Conservation (phyloP, 2,113 vertebrate species). For the Oreocharis arfaki region DNA sequence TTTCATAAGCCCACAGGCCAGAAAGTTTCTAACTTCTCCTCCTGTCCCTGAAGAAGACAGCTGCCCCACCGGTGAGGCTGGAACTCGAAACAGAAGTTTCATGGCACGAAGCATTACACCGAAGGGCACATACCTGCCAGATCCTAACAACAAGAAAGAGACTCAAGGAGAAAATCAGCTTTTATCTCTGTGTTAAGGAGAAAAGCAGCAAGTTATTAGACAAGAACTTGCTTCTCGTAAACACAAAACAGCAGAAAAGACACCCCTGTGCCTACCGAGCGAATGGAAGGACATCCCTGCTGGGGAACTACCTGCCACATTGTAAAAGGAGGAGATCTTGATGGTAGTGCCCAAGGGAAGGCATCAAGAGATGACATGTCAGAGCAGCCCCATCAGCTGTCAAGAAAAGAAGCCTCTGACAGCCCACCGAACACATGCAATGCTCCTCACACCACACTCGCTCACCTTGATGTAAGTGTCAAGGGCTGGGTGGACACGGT, state of each 20-base stretch:
- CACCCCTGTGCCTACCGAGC: accelerated
- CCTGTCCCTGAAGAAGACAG: neutral
- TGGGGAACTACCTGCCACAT: slow-evolving; percentile 12
- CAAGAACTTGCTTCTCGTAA: neutral
- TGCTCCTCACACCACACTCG: neutral
- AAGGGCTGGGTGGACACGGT: slow-evolving; percentile 83
- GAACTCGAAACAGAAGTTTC: slow-evolving; percentile 13
- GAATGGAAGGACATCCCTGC: neutral
- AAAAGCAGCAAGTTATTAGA: neutral
- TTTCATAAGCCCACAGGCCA: neutral
- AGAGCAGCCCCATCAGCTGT: neutral
- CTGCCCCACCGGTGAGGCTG: neutral
- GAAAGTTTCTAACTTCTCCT: neutral
- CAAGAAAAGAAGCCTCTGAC: neutral
- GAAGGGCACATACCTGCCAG: neutral
- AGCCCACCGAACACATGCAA: neutral
- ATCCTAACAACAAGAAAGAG: neutral
- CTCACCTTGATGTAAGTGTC: slow-evolving; percentile 88
- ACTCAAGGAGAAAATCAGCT: neutral
- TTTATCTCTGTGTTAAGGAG: neutral
- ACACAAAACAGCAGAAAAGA: neutral
- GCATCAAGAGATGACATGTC: neutral
- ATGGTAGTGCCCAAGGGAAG: slow-evolving; percentile 8
- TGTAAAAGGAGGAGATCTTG: slow-evolving; percentile 9
- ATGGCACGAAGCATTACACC: neutral